Percentiles rank a stretch among this genome's conserved stretches.
Evolutionary conservation across 2,113 vertebrate genomes (phyloP).

Genomic region (Pseudorhombus dupliciocellatus): DNA sequence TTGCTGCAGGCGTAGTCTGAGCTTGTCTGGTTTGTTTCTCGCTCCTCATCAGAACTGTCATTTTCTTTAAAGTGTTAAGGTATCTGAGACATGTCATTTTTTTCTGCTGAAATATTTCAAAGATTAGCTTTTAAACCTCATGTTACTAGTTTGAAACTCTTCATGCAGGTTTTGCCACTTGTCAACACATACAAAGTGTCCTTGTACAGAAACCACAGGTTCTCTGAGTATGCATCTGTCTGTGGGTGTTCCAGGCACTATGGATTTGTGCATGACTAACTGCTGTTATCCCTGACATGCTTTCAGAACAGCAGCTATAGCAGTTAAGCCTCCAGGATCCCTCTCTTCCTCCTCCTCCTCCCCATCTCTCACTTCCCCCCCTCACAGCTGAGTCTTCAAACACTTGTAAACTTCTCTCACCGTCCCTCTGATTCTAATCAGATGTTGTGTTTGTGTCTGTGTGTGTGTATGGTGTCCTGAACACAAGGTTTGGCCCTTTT

Average conservation of each 20-base stretch:
- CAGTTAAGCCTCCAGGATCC: constrained; percentile 45
- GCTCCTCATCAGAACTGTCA: constrained; percentile 3
- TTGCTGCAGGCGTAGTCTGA: constrained; percentile 25
- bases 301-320: constrained; percentile 41
- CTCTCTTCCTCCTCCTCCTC: constrained; percentile 35
- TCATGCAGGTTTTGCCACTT: constrained; percentile 1
- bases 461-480: constrained; percentile 8
- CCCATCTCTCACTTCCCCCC: constrained; percentile 14
- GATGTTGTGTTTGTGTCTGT: constrained; percentile 18
- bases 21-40: constrained; percentile 10
- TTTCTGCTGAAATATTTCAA: not conserved
- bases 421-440: constrained; percentile 34
- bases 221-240: constrained; percentile 9
- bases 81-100: constrained; percentile 5
- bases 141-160: not conserved
- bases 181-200: constrained; percentile 4
- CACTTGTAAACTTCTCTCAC: constrained; percentile 19
- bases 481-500: constrained; percentile 19
- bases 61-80: not conserved
- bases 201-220: constrained; percentile 19
- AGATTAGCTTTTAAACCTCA: not conserved
- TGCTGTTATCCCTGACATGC: constrained; percentile 49
- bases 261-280: constrained; percentile 64
- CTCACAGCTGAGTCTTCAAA: constrained; percentile 27
- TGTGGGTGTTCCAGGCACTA: constrained; percentile 40